phyloP scores from a whole-genome alignment of 2,113 vertebrate species.

The Alosa alosa region DNA sequence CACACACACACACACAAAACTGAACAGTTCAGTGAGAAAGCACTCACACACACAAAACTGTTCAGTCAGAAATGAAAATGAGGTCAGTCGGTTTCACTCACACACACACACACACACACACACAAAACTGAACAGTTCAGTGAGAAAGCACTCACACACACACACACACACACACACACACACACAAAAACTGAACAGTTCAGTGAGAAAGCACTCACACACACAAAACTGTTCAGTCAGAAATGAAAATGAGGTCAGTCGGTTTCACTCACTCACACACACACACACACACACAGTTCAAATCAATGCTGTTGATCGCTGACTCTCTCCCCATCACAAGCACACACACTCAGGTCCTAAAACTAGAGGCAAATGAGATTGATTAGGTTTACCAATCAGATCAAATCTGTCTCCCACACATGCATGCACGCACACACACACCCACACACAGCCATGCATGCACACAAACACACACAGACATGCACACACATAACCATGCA shows the following conservation, averaged over 20 bases:
- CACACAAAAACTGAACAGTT: not conserved
- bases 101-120: not conserved
- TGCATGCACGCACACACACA: not conserved
- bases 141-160: not conserved
- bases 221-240: not conserved
- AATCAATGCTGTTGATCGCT: not conserved
- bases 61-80: too few relatives aligned
- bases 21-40: too few relatives aligned
- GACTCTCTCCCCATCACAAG: not conserved
- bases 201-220: not conserved
- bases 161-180: not conserved
- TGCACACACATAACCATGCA: not conserved
- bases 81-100: too few relatives aligned
- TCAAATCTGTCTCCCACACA: not conserved
- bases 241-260: not conserved
- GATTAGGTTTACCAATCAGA: not conserved
- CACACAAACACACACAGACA: conserved; percentile 16
- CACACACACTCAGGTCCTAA: not conserved
- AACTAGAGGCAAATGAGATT: not conserved
- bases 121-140: not conserved
- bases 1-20: too few relatives aligned
- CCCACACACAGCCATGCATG: not conserved
- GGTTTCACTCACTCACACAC: not conserved
- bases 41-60: too few relatives aligned
- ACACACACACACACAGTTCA: not conserved